phyloP scores from a whole-genome alignment of 2,113 vertebrate genomes.

The Typhlomys cinereus region DNA sequence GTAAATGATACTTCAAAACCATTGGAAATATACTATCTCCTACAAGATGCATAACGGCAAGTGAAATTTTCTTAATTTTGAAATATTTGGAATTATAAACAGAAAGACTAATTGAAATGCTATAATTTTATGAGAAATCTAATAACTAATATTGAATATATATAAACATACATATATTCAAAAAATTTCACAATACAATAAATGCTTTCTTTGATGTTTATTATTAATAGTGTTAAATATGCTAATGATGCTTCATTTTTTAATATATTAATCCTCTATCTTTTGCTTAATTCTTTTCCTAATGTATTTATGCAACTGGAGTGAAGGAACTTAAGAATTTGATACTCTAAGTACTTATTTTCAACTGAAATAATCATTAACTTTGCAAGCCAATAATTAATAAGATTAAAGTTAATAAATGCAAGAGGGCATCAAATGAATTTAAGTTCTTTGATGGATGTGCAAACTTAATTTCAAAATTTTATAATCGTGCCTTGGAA shows the following conservation, averaged over 20 bases:
- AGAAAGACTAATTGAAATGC: neutral
- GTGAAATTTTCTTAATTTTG: neutral
- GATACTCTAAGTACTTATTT: neutral
- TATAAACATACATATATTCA: neutral
- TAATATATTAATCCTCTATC: neutral
- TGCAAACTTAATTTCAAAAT: slow-evolving; percentile 21
- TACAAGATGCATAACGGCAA: neutral
- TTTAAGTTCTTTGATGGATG: neutral
- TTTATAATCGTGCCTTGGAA: neutral
- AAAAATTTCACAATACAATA: no score
- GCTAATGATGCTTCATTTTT: neutral
- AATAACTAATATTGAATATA: neutral
- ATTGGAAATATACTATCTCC: neutral
- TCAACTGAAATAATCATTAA: slow-evolving; percentile 3
- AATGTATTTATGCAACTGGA: neutral
- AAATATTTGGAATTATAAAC: neutral
- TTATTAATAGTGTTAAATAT: neutral
- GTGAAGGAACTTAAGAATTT: neutral
- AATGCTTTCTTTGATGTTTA: neutral
- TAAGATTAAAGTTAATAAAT: neutral
- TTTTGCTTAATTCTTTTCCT: neutral
- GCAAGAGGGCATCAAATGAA: neutral
- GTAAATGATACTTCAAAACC: neutral
- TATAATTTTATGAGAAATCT: neutral
- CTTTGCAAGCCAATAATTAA: neutral